Evolutionary conservation across 2,888 invertebrate species (phyloP).

Genomic region (Aleiodes alternator): DNA sequence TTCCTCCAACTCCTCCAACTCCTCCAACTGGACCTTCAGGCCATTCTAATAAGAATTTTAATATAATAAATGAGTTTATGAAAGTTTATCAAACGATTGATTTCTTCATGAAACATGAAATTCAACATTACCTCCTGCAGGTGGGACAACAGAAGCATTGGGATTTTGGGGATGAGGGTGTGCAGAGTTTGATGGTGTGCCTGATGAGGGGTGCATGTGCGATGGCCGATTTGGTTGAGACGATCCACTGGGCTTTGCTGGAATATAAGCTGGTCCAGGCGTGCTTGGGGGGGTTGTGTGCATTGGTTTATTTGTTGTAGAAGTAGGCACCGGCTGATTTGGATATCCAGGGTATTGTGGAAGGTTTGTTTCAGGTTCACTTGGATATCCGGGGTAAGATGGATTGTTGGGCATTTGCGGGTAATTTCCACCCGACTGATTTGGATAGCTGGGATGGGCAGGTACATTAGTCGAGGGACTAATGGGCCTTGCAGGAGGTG

Average conservation of each 20-base stretch:
- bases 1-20: slow-evolving; percentile 41
- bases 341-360: slow-evolving; percentile 50
- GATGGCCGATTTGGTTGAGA: slow-evolving; percentile 55
- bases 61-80: too few species aligned
- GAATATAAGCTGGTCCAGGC: slow-evolving; percentile 35
- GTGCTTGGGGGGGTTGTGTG: slow-evolving; percentile 43
- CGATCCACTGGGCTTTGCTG: slow-evolving; percentile 48
- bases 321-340: slow-evolving; percentile 66
- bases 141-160: slow-evolving; percentile 30
- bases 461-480: too few species aligned
- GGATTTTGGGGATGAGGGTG: slow-evolving; percentile 39
- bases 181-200: slow-evolving; percentile 49
- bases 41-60: slow-evolving; percentile 37
- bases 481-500: slow-evolving; percentile 65
- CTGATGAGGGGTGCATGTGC: slow-evolving; percentile 67
- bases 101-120: slow-evolving; percentile 53
- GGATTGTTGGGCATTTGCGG: background rate
- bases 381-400: slow-evolving; percentile 51
- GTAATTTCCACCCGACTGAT: background rate
- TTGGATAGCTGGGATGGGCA: slow-evolving; percentile 37
- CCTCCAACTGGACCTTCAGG: slow-evolving; percentile 54
- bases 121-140: slow-evolving; percentile 43
- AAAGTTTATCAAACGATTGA: slow-evolving; percentile 53
- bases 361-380: slow-evolving; percentile 54
- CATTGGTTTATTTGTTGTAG: slow-evolving; percentile 58